Base-by-base conservation (phyloP, 2,797 vertebrate species). In the Pitangus sulphuratus region DNA sequence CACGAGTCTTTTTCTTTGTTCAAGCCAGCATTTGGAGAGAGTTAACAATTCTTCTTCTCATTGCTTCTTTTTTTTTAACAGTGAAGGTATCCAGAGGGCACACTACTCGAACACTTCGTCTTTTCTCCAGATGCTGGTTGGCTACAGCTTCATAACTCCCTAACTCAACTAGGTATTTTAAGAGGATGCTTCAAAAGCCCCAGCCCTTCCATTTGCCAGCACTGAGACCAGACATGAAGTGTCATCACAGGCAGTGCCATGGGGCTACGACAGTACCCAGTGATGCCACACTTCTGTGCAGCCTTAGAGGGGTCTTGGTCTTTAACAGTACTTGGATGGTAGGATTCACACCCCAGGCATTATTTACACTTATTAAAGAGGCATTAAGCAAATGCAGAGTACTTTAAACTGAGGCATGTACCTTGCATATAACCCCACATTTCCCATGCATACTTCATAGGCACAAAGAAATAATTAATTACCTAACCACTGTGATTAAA, bases 381-480 rank as follows among this genome's bases (percentile, higher is more conserved):
- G 9, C 57, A 80, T 69, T 72, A 89, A 69, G 54, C 44, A 84
- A 84, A 77, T 26, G 40, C 50, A 58, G 82, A 48, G 11, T 58
- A 64, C 37, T 86, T 91, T 70, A 84, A 88, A 69, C 9, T 2
- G 1, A 64, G 48, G 30, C 71, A 75, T 1, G 15, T 62, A 48
- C 69, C 74, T 91, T 31, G 40, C 44, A 64, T 6, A 62, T 19
- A 87, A 68, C 37, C 68, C 64, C 74, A 64, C 35, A 2, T 20
- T 72, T 84, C 72, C 40, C 68, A 71, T 25, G 57, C 53, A 45
- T 83, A 58, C 57, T 81, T 92, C 53, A 87, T 11, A 90, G 47
- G 42, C 79, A 89, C 17, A 76, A 62, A 89, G 93, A 93, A 96
- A 90, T 93, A 95, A 87, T 95, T 94, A 94, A 95, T 93, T 69